Conservation (phyloP, 2,888 invertebrate species). For the Metacarcinus magister region DNA sequence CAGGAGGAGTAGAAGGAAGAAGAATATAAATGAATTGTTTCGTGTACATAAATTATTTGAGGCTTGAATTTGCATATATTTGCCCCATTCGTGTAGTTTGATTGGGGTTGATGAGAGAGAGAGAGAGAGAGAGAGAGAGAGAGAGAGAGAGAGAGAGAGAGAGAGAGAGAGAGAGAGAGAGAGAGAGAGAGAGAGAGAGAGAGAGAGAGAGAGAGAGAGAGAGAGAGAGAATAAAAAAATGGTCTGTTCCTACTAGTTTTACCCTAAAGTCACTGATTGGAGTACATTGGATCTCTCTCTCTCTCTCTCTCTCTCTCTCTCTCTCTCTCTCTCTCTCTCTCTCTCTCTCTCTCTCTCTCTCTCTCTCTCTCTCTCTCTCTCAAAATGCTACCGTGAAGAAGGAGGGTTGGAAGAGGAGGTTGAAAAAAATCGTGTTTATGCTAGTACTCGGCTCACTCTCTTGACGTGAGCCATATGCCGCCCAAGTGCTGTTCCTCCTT, state of each 20-base stretch:
- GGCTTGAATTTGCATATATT: too few relatives aligned
- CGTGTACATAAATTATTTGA: too few relatives aligned
- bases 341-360: background rate
- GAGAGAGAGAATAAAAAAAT: too few relatives aligned
- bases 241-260: background rate
- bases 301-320: too few relatives aligned
- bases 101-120: too few relatives aligned
- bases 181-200: too few relatives aligned
- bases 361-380: slow-evolving; percentile 2
- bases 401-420: background rate
- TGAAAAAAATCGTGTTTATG: background rate
- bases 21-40: background rate
- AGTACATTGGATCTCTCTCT: background rate
- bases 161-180: too few relatives aligned
- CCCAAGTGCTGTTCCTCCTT: background rate
- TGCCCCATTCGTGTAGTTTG: too few relatives aligned
- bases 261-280: background rate
- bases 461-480: background rate
- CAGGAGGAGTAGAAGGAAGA: background rate
- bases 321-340: too few relatives aligned
- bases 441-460: background rate
- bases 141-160: too few relatives aligned
- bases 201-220: too few relatives aligned
- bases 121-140: too few relatives aligned
- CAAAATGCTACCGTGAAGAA: background rate